Conservation (phyloP, 2,113 vertebrate species). For the Bombycilla garrulus region DNA sequence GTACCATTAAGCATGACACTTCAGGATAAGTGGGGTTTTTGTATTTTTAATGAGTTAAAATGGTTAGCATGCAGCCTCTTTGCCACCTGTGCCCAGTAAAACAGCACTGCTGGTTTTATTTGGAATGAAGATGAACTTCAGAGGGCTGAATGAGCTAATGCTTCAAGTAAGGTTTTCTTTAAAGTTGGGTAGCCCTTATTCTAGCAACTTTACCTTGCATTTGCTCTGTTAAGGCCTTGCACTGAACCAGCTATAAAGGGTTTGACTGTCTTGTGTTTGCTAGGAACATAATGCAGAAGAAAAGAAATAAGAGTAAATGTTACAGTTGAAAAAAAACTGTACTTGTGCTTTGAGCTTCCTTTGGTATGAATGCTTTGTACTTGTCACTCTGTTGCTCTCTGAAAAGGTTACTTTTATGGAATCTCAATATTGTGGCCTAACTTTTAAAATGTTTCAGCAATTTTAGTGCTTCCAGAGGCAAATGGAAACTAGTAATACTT, state of each 20-base stretch:
- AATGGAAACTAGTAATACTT: neutral
- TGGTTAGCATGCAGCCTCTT: neutral
- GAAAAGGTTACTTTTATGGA: neutral
- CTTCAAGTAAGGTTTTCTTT: neutral
- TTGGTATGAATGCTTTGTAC: neutral
- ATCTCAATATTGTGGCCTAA: neutral
- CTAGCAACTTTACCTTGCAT: neutral
- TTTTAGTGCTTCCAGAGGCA: neutral
- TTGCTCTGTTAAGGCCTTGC: neutral
- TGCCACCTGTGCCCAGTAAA: neutral
- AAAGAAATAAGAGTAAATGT: neutral
- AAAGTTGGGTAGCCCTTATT: neutral
- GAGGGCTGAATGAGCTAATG: neutral
- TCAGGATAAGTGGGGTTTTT: neutral
- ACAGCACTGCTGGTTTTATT: neutral
- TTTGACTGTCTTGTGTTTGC: neutral
- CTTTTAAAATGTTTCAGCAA: neutral
- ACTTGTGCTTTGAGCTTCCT: neutral
- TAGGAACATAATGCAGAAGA: neutral
- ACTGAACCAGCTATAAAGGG: neutral
- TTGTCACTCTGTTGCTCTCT: neutral
- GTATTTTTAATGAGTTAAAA: neutral
- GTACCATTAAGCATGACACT: neutral
- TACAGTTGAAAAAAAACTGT: neutral
- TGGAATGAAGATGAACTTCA: neutral